These are phyloP conservation scores for Sparus aurata DNA, from an alignment of 2,797 vertebrate species.

Conservation along the genomic window DNA sequence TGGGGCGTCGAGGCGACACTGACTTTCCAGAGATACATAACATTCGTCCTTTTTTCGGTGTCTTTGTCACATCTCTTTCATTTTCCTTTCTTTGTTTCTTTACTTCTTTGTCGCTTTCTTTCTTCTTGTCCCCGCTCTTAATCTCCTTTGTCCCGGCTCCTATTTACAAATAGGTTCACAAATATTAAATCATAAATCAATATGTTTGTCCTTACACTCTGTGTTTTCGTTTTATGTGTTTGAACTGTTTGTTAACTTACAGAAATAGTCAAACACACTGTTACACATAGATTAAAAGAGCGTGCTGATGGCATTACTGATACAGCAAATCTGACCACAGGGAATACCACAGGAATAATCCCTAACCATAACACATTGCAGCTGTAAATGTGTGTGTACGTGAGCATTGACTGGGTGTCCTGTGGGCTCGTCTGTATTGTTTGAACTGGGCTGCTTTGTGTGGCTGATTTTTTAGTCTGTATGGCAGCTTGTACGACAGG, in stretches of 20 bases:
- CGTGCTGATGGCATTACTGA: conserved; percentile 65
- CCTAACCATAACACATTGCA: conserved; percentile 34
- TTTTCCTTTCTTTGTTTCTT: conserved; percentile 32
- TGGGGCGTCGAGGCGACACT: conserved; percentile 70
- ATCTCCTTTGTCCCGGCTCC: neutral
- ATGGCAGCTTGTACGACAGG: conserved; percentile 58
- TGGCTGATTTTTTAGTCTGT: conserved; percentile 54
- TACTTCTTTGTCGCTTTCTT: conserved; percentile 8
- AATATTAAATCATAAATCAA: conserved; percentile 54
- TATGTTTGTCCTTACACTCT: conserved; percentile 41
- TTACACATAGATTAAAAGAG: conserved; percentile 58
- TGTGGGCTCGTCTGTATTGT: conserved; percentile 37
- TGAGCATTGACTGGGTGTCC: conserved; percentile 19
- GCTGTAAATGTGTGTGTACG: conserved; percentile 39
- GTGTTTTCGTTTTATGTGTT: conserved; percentile 47
- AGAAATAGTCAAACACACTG: conserved; percentile 35
- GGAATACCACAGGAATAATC: conserved; percentile 32
- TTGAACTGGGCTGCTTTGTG: conserved; percentile 56
- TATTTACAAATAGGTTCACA: conserved; percentile 23
- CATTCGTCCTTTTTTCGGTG: conserved; percentile 29
- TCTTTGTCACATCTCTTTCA: conserved; percentile 3
- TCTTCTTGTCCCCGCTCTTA: neutral
- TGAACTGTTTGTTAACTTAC: conserved; percentile 50
- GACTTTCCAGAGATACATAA: conserved; percentile 70
- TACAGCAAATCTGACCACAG: conserved; percentile 46